Base-by-base conservation (phyloP, 2,888 invertebrate species). In the Eupithecia exiguata region DNA sequence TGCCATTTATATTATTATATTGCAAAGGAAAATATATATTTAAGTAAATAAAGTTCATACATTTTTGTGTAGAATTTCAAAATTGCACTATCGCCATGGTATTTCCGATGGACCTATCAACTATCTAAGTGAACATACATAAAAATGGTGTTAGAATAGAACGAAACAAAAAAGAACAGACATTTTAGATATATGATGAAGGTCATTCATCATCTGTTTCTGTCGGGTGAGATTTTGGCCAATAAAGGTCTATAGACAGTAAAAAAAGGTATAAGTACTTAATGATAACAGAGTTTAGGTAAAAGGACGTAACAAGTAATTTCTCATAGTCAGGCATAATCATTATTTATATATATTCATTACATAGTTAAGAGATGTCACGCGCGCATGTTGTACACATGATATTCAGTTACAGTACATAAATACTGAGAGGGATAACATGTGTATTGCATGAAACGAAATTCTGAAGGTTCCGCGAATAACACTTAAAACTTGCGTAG, bases 371-470 rank as follows among this genome's bases (percentile, higher is more conserved):
- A 35, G 62, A 62, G 18, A 62, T 62, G 62, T 62, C 43, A 46
- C 65, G 62, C 53, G 30, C 68, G 70, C 58, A 58, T 72, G 61
- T 46, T 61, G 65, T 70, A 30, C 66, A 40, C 30, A 36, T 62
- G 70, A 40, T 75, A 71, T 74, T 70, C 61, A 53, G 65, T 72
- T 72, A 71, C 74, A 69, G 63, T 62, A 70, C 70, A 70, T 72
- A 74, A 74, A 74, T 72, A 74, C 71, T 65, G 21, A 25, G 53
- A 68, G 63, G 74, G 61, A 68, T 67, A 74, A 75, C 69, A 75
- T 74, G 70, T 72, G 67, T 69, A 69, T 69, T 76, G 70, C 76
- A 72, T 69, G 75, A 75, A 74, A 72, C 58, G 68, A 71, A 76
- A 73, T 76, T 76, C 72, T 68, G 74, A 68, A 69, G 62, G 71